Percentiles rank a stretch among this genome's conserved stretches.
These are phyloP conservation scores for Podilymbus podiceps DNA, from an alignment of 2,113 vertebrate genomes.

Conservation along the genomic window DNA sequence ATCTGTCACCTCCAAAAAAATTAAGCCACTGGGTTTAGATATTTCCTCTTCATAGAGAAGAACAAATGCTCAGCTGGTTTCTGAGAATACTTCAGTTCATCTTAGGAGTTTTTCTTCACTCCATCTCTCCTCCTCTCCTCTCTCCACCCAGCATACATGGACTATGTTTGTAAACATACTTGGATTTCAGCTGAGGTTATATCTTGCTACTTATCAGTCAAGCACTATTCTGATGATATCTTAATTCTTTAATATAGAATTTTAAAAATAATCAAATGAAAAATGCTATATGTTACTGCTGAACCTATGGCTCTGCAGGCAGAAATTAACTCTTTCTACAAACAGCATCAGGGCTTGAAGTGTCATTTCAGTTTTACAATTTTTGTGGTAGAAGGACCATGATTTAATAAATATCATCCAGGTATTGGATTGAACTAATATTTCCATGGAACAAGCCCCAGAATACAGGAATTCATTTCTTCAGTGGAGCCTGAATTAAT, in stretches of 20 bases:
- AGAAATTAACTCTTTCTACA: neutral
- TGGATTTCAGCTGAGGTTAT: neutral
- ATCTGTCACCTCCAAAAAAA: neutral
- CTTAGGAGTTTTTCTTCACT: neutral
- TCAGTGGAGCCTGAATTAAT: slow-evolving; percentile 18
- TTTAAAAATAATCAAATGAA: neutral
- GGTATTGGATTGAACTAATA: neutral
- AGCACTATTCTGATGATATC: neutral
- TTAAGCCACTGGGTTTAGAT: neutral
- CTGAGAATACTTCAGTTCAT: neutral
- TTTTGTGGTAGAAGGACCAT: neutral
- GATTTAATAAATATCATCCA: neutral
- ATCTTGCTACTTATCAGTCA: neutral
- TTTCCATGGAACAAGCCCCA: neutral
- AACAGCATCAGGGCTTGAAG: neutral
- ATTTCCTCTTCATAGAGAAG: neutral
- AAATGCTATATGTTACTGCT: neutral
- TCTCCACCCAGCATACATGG: neutral
- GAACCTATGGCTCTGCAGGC: neutral
- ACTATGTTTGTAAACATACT: neutral
- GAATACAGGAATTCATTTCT: slow-evolving; percentile 1
- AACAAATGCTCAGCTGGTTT: neutral
- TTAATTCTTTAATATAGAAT: neutral
- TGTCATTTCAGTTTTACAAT: neutral
- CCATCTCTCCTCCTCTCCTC: neutral